phyloP scores from a whole-genome alignment of 1,140 invertebrate species.

The Hycleus cichorii region DNA sequence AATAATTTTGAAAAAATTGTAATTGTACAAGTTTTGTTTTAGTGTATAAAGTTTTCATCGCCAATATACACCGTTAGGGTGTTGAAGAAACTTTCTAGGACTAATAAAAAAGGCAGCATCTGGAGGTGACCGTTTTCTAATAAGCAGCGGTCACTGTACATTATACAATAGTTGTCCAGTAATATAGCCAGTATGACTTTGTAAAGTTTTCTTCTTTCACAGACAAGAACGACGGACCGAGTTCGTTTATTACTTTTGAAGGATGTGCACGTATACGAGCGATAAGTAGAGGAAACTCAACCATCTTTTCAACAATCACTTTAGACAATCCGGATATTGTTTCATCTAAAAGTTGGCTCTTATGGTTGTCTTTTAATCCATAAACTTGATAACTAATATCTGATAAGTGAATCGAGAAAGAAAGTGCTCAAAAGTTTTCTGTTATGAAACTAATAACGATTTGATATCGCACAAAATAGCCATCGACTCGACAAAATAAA shows the following conservation, averaged over 20 bases:
- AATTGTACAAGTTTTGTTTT: too few species aligned
- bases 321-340: conserved; percentile 16
- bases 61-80: too few species aligned
- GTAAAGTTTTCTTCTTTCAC: conserved; percentile 17
- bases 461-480: too few species aligned
- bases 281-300: conserved; percentile 15
- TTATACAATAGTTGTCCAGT: conserved; percentile 17
- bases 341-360: conserved; percentile 14
- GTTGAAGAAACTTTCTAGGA: too few species aligned
- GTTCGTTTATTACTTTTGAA: conserved; percentile 24
- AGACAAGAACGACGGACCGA: background rate
- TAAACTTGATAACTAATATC: conserved; percentile 16
- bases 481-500: too few species aligned
- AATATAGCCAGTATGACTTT: conserved; percentile 18
- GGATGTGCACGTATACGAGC: conserved; percentile 13
- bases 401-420: conserved; percentile 3
- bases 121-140: background rate
- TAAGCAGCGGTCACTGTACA: conserved; percentile 14
- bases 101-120: too few species aligned
- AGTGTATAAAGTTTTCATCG: too few species aligned
- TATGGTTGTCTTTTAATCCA: conserved; percentile 4
- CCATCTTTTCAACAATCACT: conserved; percentile 3
- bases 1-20: too few species aligned
- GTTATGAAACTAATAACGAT: background rate
- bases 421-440: background rate